A percentile compares a stretch with the other conserved stretches of the same genome.
phyloP scores from a whole-genome alignment of 1,140 invertebrate species.

The Drosophila persimilis region DNA sequence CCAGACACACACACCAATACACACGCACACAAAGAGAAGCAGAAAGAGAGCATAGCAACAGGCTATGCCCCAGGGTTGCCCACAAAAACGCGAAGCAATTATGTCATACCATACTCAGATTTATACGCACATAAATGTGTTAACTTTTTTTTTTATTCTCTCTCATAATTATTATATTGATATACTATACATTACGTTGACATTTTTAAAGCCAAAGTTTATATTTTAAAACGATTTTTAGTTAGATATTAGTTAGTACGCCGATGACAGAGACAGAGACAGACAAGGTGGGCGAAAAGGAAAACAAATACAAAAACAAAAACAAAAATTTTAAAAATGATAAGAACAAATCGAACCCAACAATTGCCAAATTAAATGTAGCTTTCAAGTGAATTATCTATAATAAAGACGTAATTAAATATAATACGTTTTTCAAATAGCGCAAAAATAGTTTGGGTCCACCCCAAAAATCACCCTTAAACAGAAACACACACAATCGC shows the following conservation, averaged over 20 bases:
- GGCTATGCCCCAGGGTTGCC: no score
- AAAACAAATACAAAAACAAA: constrained; percentile 45
- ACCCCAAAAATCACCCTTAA: constrained; percentile 29
- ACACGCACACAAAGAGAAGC: constrained; percentile 38
- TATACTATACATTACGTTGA: constrained; percentile 69
- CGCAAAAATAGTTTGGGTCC: constrained; percentile 49
- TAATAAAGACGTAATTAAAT: constrained; percentile 79
- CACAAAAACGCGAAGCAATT: constrained; percentile 56
- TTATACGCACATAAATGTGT: constrained; percentile 39
- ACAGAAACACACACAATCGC: constrained; percentile 1
- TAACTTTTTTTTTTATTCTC: constrained; percentile 37
- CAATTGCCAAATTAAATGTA: constrained; percentile 83
- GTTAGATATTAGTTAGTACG: constrained; percentile 70
- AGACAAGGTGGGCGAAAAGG: constrained; percentile 20
- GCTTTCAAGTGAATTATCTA: constrained; percentile 76
- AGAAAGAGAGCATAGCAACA: background rate
- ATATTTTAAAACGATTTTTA: constrained; percentile 75
- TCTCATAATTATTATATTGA: constrained; percentile 35
- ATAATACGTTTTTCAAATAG: constrained; percentile 56
- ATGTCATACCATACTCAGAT: constrained; percentile 60
- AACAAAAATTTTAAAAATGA: constrained; percentile 22
- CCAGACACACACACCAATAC: constrained; percentile 34
- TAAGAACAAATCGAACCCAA: constrained; percentile 79
- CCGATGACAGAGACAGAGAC: constrained; percentile 45
- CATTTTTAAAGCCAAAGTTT: constrained; percentile 81